Base-by-base conservation (phyloP, 2,888 invertebrate genomes). In the Galeruca laticollis region DNA sequence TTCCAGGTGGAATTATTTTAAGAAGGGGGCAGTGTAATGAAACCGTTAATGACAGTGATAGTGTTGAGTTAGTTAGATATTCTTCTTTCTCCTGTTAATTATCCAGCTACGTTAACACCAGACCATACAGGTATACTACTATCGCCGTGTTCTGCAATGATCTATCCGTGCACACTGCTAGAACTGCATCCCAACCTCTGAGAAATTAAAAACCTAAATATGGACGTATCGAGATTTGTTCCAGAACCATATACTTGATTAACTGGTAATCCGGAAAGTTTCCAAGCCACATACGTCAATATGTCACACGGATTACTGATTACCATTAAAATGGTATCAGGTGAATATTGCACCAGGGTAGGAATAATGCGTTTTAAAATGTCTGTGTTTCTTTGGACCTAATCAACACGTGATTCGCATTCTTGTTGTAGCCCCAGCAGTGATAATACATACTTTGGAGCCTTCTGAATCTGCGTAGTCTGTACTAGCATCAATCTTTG, bases 81-180 rank as follows among this genome's bases (percentile, higher is more conserved):
- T n/a, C n/a, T n/a, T n/a, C n/a, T n/a, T n/a, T n/a, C n/a, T n/a
- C n/a, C n/a, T n/a, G n/a, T n/a, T n/a, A n/a, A n/a, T n/a, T n/a
- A n/a, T n/a, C n/a, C n/a, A n/a, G n/a, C n/a, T n/a, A n/a, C n/a
- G n/a, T n/a, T n/a, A n/a, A n/a, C n/a, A n/a, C n/a, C n/a, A n/a
- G n/a, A n/a, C n/a, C n/a, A n/a, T n/a, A n/a, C n/a, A n/a, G n/a
- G n/a, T n/a, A n/a, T n/a, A 63, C 85, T 82, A 64, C 82, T 80
- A 80, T 97, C 97, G 0, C 97, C 97, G 80, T 97, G 97, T 82
- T 97, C 97, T 35, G 97, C 97, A 81, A 97, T 95, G 80, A 97
- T 94, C 90, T 94, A 97, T 0, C 95, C 97, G 82, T 97, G 96
- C 81, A 94, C 93, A 74, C 94, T 95, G 13, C 92, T 91, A 5